phyloP scores from a whole-genome alignment of 2,797 vertebrate species.

The Scolopax bukidnonensis region DNA sequence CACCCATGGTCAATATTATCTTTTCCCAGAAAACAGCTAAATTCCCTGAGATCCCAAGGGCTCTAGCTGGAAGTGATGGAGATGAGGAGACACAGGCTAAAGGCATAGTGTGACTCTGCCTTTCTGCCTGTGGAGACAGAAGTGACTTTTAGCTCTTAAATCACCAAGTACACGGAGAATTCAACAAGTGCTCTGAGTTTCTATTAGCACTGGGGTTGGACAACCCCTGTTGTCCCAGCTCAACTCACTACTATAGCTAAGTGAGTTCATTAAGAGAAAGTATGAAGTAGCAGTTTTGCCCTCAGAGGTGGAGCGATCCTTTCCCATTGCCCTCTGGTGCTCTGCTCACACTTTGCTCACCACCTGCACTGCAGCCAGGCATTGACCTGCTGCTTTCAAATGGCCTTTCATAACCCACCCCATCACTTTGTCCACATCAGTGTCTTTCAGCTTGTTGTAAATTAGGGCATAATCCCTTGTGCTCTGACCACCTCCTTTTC shows the following conservation, averaged over 20 bases:
- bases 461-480: background rate
- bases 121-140: background rate
- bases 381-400: background rate
- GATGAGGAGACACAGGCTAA: background rate
- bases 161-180: accelerated
- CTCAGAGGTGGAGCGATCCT: background rate
- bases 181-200: background rate
- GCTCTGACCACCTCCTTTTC: background rate
- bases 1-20: background rate
- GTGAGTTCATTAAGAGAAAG: background rate
- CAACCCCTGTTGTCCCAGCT: background rate
- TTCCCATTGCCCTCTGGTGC: background rate
- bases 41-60: background rate
- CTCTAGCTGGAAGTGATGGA: background rate
- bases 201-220: background rate
- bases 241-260: background rate
- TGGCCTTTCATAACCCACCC: background rate
- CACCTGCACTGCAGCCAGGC: no score
- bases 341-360: background rate
- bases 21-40: background rate
- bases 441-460: background rate
- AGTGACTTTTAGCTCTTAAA: background rate
- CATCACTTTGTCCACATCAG: background rate
- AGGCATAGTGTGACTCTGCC: background rate
- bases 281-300: background rate